phyloP scores from a whole-genome alignment of 2,113 vertebrate genomes.

The Rutilus rutilus region DNA sequence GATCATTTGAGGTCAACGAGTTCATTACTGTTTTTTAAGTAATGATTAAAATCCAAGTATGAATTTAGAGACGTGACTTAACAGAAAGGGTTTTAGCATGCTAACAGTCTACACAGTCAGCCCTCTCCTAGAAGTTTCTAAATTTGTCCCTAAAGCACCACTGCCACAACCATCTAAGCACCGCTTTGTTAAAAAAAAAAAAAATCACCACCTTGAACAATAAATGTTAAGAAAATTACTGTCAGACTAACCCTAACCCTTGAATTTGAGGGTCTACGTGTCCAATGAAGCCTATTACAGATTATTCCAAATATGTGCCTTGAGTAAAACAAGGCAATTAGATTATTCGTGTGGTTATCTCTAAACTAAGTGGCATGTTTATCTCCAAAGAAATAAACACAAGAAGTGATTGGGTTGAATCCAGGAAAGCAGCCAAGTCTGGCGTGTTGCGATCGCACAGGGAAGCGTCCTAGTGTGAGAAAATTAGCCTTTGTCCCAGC shows the following conservation, averaged over 20 bases:
- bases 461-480: conserved; percentile 41
- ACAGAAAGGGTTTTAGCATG: background rate
- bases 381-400: conserved; percentile 6
- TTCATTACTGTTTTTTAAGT: background rate
- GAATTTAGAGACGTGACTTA: background rate
- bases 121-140: background rate
- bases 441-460: background rate
- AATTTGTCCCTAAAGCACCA: conserved; percentile 8
- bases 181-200: background rate
- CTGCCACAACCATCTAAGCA: background rate
- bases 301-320: conserved; percentile 41
- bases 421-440: conserved; percentile 37
- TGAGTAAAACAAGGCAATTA: conserved; percentile 60
- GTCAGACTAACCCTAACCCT: background rate
- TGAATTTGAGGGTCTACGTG: conserved; percentile 10
- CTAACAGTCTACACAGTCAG: background rate
- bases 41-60: background rate
- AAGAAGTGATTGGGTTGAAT: conserved; percentile 41
- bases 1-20: background rate
- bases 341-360: conserved; percentile 61
- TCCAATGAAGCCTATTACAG: conserved; percentile 9
- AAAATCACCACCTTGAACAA: background rate
- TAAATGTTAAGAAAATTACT: background rate
- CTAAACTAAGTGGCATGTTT: conserved; percentile 61
- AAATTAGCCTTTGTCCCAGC: conserved; percentile 53